phyloP scores from a whole-genome alignment of 2,113 vertebrate species.

The Heptranchias perlo region DNA sequence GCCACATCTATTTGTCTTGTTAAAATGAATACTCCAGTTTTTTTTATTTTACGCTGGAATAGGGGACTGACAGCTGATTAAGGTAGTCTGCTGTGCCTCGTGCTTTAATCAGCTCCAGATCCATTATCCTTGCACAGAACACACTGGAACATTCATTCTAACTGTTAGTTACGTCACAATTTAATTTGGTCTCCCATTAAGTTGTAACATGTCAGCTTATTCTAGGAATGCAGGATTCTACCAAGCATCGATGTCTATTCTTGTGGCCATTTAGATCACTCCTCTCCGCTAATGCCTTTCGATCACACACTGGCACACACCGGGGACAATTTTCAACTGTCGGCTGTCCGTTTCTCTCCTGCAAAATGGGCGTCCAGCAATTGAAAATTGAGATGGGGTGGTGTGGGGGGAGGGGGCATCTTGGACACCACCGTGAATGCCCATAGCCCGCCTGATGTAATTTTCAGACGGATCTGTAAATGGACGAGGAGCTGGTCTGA shows the following conservation, averaged over 20 bases:
- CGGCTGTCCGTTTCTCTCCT: neutral
- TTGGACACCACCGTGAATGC: neutral
- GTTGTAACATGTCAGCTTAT: constrained; percentile 10
- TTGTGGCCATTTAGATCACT: neutral
- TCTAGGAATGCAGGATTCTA: neutral
- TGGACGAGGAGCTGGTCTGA: neutral
- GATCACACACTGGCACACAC: neutral
- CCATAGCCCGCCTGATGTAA: neutral
- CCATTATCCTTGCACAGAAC: neutral
- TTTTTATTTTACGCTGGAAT: constrained; percentile 1
- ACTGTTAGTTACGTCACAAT: constrained; percentile 26
- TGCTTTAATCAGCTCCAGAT: constrained; percentile 10
- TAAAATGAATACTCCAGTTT: neutral
- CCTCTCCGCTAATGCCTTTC: neutral
- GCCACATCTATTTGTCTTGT: constrained; percentile 17
- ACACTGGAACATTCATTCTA: constrained; percentile 31
- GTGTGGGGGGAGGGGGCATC: neutral
- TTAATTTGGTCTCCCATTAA: constrained; percentile 13
- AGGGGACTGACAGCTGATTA: constrained; percentile 17
- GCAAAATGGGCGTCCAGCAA: too few species aligned
- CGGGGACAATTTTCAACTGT: neutral
- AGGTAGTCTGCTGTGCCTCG: neutral
- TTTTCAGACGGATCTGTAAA: neutral
- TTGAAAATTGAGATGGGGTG: neutral
- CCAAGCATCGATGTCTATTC: neutral